These are phyloP conservation scores for Caerostris darwini DNA, from an alignment of 1,140 invertebrate genomes.

Conservation along the genomic window DNA sequence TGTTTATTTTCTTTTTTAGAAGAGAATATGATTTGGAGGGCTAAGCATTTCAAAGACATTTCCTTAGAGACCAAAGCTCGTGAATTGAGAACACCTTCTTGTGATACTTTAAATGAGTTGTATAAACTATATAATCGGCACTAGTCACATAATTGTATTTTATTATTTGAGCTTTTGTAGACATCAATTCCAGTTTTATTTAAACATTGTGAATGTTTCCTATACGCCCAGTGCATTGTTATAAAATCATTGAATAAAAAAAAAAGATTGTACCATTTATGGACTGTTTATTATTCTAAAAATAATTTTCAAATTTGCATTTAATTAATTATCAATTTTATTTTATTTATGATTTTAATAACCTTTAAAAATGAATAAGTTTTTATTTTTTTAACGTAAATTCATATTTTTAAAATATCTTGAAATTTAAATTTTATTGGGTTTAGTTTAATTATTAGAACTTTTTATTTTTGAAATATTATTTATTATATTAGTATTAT, in stretches of 20 bases:
- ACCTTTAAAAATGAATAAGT: no score
- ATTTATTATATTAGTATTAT: no score
- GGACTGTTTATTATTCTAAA: neutral
- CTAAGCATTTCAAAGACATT: constrained; percentile 67
- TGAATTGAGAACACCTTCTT: constrained; percentile 70
- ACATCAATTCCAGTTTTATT: neutral
- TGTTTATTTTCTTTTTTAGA: constrained; percentile 54
- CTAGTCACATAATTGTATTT: neutral
- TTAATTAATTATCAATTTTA: no score
- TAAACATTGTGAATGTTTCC: neutral
- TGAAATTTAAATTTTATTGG: no score
- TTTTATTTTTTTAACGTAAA: no score
- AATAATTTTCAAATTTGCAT: neutral
- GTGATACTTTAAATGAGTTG: constrained; percentile 74
- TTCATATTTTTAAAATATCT: no score
- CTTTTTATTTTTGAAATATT: no score
- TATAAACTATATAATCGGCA: constrained; percentile 52
- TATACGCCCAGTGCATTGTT: neutral
- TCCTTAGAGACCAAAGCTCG: constrained; percentile 66
- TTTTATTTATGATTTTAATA: no score
- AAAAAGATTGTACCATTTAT: neutral
- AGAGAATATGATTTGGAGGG: constrained; percentile 75
- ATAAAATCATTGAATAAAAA: neutral
- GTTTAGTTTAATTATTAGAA: no score
- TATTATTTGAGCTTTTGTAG: constrained; percentile 5